phyloP scores from a whole-genome alignment of 2,797 vertebrate genomes.

The Neosilurus hyrtlii region DNA sequence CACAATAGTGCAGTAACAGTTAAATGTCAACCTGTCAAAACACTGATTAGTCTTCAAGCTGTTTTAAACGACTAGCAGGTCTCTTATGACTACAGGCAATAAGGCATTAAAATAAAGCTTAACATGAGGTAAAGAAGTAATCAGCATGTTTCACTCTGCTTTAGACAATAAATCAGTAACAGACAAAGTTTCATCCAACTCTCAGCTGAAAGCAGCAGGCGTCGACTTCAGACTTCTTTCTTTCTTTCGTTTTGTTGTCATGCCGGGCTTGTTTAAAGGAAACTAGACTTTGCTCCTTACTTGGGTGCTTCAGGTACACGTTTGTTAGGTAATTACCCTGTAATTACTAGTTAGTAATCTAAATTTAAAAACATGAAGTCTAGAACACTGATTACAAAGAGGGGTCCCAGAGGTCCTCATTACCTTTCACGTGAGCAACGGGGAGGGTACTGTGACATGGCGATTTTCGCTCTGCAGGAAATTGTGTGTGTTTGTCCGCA shows the following conservation, averaged over 20 bases:
- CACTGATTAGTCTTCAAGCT: conserved; percentile 68
- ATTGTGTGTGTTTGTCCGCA: no score
- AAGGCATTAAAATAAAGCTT: conserved; percentile 27
- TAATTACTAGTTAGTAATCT: conserved; percentile 10
- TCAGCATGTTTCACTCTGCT: conserved; percentile 5
- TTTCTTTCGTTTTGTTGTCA: conserved; percentile 30
- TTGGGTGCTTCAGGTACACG: conserved; percentile 20
- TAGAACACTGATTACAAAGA: neutral
- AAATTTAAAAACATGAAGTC: neutral
- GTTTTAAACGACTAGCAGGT: conserved; percentile 60
- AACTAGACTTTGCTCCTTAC: conserved; percentile 25
- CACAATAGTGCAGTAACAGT: conserved; percentile 61
- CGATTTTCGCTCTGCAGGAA: no score
- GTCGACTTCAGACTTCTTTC: neutral
- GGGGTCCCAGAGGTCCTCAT: no score
- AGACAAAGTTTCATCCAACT: conserved; percentile 1
- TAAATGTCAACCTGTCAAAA: conserved; percentile 77
- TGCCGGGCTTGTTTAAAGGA: conserved; percentile 35
- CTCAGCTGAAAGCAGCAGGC: conserved; percentile 13
- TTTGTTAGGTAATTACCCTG: conserved; percentile 25
- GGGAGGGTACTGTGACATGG: no score
- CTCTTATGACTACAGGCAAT: conserved; percentile 45
- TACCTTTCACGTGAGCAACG: no score
- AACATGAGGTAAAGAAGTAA: conserved; percentile 26
- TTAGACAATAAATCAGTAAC: conserved; percentile 12